Evolutionary conservation across 2,888 invertebrate genomes (phyloP).

Genomic region (Cerceris rybyensis): DNA sequence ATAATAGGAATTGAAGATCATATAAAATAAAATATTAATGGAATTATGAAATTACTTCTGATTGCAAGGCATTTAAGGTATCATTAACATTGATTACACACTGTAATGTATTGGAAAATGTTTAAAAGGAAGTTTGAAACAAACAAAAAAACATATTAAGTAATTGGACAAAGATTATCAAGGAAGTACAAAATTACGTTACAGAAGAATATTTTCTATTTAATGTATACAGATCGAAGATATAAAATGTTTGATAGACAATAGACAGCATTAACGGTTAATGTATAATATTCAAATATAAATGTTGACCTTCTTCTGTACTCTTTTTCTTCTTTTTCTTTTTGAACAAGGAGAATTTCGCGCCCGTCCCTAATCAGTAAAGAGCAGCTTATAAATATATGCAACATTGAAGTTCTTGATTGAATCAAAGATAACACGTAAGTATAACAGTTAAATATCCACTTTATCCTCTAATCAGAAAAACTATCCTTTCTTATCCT

Average conservation of each 20-base stretch:
- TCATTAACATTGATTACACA: too few species aligned
- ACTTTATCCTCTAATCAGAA: background rate
- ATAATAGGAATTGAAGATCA: too few species aligned
- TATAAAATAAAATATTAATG: too few species aligned
- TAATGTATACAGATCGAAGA: slow-evolving; percentile 76
- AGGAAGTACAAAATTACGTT: slow-evolving; percentile 26
- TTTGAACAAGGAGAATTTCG: slow-evolving; percentile 41
- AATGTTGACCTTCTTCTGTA: slow-evolving; percentile 48
- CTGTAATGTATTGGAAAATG: background rate
- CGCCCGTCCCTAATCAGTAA: slow-evolving; percentile 14
- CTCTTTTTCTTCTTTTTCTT: slow-evolving; percentile 7
- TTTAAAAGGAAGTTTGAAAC: background rate
- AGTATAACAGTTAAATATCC: slow-evolving; percentile 26
- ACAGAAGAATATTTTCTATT: slow-evolving; percentile 79
- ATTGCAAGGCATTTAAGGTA: too few species aligned
- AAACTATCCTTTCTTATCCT: slow-evolving; percentile 8
- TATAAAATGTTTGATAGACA: slow-evolving; percentile 77
- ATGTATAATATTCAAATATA: slow-evolving; percentile 68
- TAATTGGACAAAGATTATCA: slow-evolving; percentile 1
- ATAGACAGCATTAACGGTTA: slow-evolving; percentile 74
- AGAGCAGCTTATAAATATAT: slow-evolving; percentile 54
- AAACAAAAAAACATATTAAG: background rate
- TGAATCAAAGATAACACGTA: slow-evolving; percentile 64
- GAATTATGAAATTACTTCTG: too few species aligned
- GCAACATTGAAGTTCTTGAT: slow-evolving; percentile 61